These are phyloP conservation scores for Bothrops jararaca DNA, from an alignment of 2,113 vertebrate species.

Conservation along the genomic window DNA sequence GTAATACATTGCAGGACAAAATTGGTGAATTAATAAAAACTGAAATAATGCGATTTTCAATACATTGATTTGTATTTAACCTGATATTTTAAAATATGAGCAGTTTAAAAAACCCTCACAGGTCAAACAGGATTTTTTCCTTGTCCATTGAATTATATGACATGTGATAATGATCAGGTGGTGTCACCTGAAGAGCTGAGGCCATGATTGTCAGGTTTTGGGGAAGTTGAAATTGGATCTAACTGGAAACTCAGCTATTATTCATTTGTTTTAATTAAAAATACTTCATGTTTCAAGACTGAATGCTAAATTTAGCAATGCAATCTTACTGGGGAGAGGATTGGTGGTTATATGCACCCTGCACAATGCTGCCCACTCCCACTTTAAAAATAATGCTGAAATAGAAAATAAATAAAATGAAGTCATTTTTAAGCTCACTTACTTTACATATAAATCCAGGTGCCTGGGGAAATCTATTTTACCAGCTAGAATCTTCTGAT, in stretches of 20 bases:
- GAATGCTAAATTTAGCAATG: background rate
- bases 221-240: background rate
- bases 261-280: background rate
- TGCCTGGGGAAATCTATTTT: conserved; percentile 94
- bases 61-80: background rate
- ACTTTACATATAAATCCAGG: conserved; percentile 96
- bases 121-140: background rate
- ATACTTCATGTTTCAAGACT: background rate
- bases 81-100: background rate
- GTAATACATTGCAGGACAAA: background rate
- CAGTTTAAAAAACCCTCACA: background rate
- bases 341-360: background rate
- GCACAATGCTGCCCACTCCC: background rate
- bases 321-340: background rate
- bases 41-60: background rate
- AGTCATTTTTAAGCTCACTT: conserved; percentile 51
- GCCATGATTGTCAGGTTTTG: background rate
- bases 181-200: background rate
- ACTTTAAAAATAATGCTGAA: conserved; percentile 6
- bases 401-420: background rate
- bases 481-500: conserved; percentile 95
- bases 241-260: background rate
- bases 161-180: background rate
- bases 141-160: background rate
- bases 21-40: background rate